Base-by-base conservation (phyloP, 2,113 vertebrate genomes). In the Bolborhynchus lineola region DNA sequence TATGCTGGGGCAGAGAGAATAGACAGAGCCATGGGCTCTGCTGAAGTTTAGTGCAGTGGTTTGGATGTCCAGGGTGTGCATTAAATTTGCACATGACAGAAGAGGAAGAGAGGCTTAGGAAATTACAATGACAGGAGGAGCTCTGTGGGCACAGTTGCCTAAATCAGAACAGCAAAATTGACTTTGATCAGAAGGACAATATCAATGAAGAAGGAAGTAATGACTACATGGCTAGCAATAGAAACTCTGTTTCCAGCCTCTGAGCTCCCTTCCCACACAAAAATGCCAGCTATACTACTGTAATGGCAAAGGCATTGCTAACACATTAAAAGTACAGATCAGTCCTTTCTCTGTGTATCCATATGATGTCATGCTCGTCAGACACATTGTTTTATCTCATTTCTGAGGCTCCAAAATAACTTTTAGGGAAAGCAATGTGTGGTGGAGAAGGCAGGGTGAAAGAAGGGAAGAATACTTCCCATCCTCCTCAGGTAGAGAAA, bases 61-160 rank as follows among this genome's bases (percentile, higher is more conserved):
- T 72, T 64, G 39, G 25, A 81, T 14, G 11, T 68, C n/a, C 0
- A 0, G 12, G 10, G 2, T 31, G 16, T 8, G 19, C 59, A 20
- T n/a, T 50, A 55, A 31, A 71, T 68, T 71, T 49, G 31, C 12
- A 28, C 7, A 9, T 12, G 8, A 31, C 39, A 68, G 28, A 68
- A 44, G 46, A 46, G 10, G 10, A 64, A 67, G 35, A 74, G 7
- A 55, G 13, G 25, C 13, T 75, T 70, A 33, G 31, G 26, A 93
- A 79, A 71, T 23, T 0, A 49, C 5, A 6, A 47, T 62, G 19
- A 39, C 19, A 53, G 24, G 42, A 64, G 9, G 7, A 50, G 5
- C 9, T 57, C 69, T 37, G 18, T 53, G 7, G 17, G 3, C 7
- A n/a, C 33, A 35, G 31, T 25, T 75, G 42, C 24, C 17, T 23